Percentiles rank a stretch among this genome's conserved stretches.
Evolutionary conservation across 2,888 invertebrate species (phyloP).

Genomic region (Pachymerium ferrugineum): DNA sequence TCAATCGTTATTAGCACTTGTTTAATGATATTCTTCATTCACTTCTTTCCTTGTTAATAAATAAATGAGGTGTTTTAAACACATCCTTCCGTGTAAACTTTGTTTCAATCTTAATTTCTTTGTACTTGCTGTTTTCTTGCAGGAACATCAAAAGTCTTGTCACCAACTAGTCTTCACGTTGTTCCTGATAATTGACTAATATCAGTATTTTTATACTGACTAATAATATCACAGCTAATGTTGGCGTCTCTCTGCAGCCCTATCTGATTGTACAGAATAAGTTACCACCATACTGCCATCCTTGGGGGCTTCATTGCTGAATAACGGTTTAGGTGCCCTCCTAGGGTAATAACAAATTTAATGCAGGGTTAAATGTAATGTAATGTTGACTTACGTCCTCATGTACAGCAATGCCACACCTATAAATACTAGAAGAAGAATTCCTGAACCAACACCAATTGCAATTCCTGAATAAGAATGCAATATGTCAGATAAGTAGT

Average conservation of each 20-base stretch:
- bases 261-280: neutral
- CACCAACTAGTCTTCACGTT: too few relatives aligned
- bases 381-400: slow-evolving; percentile 34
- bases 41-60: too few relatives aligned
- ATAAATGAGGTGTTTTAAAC: too few relatives aligned
- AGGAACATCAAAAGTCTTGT: too few relatives aligned
- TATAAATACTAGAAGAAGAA: slow-evolving; percentile 35
- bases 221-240: neutral
- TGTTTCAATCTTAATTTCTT: too few relatives aligned
- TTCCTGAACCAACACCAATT: slow-evolving; percentile 36
- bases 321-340: neutral
- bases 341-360: neutral
- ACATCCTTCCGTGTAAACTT: too few relatives aligned
- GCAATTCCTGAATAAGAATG: slow-evolving; percentile 33
- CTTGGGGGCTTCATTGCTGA: neutral
- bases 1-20: too few relatives aligned
- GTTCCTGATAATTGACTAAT: too few relatives aligned
- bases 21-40: too few relatives aligned
- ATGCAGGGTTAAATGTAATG: neutral
- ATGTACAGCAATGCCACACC: slow-evolving; percentile 35
- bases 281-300: slow-evolving; percentile 14
- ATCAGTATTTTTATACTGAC: too few relatives aligned
- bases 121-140: too few relatives aligned
- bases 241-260: neutral
- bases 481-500: too few relatives aligned